phyloP scores from a whole-genome alignment of 2,113 vertebrate species.

The Nannobrachium achirus region DNA sequence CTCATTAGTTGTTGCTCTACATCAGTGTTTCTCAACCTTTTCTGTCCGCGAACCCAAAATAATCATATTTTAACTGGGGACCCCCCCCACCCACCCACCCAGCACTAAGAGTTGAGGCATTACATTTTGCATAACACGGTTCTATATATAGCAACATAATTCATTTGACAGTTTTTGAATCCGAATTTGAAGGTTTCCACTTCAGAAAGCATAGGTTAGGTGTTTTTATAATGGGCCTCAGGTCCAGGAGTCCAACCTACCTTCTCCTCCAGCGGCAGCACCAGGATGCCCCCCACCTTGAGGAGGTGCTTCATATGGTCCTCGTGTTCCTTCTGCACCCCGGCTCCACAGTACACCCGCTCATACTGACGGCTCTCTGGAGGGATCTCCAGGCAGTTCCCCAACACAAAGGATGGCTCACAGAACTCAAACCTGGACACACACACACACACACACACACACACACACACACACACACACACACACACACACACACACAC shows the following conservation, averaged over 20 bases:
- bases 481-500: slow-evolving; percentile 7
- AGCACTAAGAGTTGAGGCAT: no score
- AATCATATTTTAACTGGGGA: no score
- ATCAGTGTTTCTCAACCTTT: no score
- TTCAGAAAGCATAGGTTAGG: no score
- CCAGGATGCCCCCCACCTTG: slow-evolving; percentile 94
- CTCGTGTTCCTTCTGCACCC: slow-evolving; percentile 94
- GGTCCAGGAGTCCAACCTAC: slow-evolving; percentile 70
- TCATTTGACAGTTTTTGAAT: no score
- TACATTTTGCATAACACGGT: no score
- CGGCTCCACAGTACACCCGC: slow-evolving; percentile 95
- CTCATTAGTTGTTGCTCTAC: no score
- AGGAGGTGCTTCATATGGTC: slow-evolving; percentile 96
- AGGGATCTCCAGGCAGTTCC: slow-evolving; percentile 95
- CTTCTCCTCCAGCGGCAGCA: slow-evolving; percentile 98
- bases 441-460: slow-evolving; percentile 8
- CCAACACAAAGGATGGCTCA: slow-evolving; percentile 92
- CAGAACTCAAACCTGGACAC: slow-evolving; percentile 93
- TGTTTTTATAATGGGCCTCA: no score
- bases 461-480: slow-evolving; percentile 10
- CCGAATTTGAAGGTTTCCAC: no score
- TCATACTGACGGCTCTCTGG: slow-evolving; percentile 92
- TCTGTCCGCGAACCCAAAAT: no score
- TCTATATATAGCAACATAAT: no score
- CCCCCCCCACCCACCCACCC: no score